phyloP scores from a whole-genome alignment of 2,113 vertebrate genomes.

The Alexandromys fortis region DNA sequence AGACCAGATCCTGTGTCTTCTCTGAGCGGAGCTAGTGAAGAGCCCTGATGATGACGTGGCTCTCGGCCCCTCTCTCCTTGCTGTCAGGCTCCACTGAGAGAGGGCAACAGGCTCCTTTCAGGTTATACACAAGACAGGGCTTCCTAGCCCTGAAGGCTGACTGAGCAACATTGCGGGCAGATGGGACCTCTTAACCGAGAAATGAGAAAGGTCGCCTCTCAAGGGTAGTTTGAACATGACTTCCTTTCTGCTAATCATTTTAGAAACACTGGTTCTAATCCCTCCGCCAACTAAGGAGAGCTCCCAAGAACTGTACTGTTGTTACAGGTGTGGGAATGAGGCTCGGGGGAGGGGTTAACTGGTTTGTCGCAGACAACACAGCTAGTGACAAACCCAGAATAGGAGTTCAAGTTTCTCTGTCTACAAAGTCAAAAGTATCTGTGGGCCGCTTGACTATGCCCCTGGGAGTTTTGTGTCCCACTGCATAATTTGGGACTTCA shows the following conservation, averaged over 20 bases:
- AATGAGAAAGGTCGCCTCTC: not conserved
- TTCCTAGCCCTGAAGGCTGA: not conserved
- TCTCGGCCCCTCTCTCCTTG: not conserved
- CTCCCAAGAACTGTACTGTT: not conserved
- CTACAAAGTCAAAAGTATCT: not conserved
- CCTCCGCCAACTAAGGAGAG: not conserved
- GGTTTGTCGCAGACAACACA: not conserved
- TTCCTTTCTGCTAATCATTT: not conserved
- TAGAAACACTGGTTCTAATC: not conserved
- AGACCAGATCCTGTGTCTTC: not conserved
- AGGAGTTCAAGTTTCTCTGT: conserved; percentile 18
- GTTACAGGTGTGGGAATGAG: not conserved
- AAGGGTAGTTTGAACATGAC: not conserved
- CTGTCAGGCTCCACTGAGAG: not conserved
- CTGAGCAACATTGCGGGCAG: not conserved
- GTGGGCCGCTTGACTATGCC: not conserved
- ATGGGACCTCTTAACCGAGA: not conserved
- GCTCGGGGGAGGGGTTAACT: not conserved
- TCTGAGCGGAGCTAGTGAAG: not conserved
- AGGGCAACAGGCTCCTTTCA: not conserved
- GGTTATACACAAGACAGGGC: not conserved
- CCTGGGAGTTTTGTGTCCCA: not conserved
- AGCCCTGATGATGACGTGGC: not conserved
- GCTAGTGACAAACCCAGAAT: not conserved
- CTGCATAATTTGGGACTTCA: not conserved